Evolutionary conservation across 2,888 invertebrate species (phyloP).

Genomic region (Ceramica pisi): DNA sequence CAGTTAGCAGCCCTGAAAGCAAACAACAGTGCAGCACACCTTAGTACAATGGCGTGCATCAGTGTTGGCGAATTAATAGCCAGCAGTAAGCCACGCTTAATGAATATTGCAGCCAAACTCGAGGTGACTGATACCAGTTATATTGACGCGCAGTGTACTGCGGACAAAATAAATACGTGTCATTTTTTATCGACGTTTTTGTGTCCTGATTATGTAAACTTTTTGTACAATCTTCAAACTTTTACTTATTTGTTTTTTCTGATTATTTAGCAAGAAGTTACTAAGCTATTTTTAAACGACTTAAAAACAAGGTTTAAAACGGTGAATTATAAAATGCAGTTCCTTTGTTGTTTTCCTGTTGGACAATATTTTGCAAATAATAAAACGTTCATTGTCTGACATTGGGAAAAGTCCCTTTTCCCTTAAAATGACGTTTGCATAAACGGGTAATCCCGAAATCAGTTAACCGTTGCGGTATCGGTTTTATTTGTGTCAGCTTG

Average conservation of each 20-base stretch:
- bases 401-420: background rate
- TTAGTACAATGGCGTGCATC: constrained; percentile 86
- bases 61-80: constrained; percentile 87
- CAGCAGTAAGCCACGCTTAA: constrained; percentile 81
- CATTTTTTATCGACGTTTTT: constrained; percentile 24
- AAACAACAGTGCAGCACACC: constrained; percentile 78
- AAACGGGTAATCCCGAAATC: background rate
- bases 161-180: constrained; percentile 52
- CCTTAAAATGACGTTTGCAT: background rate
- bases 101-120: constrained; percentile 89
- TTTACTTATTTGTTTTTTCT: background rate
- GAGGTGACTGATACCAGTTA: constrained; percentile 83
- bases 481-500: too few relatives aligned
- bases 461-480: too few relatives aligned
- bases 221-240: background rate
- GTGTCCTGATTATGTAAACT: constrained; percentile 19
- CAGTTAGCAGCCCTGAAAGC: constrained; percentile 77
- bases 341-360: background rate
- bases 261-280: background rate
- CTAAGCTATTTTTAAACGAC: background rate
- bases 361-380: background rate
- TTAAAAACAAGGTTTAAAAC: background rate
- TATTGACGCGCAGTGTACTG: constrained; percentile 73
- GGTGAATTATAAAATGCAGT: background rate
- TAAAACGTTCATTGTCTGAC: background rate